phyloP scores from a whole-genome alignment of 2,797 vertebrate species.

The Mustela erminea region DNA sequence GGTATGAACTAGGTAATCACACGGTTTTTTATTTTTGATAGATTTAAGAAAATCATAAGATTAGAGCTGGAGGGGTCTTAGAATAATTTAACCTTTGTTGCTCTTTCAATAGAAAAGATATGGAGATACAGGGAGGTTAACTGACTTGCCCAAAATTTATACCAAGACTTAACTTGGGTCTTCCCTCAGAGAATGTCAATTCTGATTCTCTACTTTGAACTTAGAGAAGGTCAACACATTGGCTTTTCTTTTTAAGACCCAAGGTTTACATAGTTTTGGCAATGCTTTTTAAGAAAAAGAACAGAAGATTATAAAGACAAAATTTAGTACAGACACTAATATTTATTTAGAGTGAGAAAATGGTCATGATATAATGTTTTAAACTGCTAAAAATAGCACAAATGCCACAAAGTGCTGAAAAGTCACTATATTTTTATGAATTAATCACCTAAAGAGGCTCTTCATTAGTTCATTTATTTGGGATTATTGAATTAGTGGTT shows the following conservation, averaged over 20 bases:
- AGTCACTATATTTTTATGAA: slow-evolving; percentile 3
- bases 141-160: background rate
- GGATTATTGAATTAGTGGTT: background rate
- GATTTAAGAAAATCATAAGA: background rate
- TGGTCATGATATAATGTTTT: background rate
- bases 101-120: background rate
- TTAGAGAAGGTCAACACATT: background rate
- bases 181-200: background rate
- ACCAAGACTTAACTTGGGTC: background rate
- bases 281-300: slow-evolving; percentile 43
- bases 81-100: background rate
- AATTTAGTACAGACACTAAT: background rate
- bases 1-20: background rate
- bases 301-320: background rate
- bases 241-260: background rate
- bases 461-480: background rate
- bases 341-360: slow-evolving; percentile 14
- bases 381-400: background rate
- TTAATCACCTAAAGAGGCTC: background rate
- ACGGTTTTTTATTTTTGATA: background rate
- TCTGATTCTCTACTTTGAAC: background rate
- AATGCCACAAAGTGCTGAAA: slow-evolving; percentile 4
- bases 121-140: background rate
- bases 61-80: background rate
- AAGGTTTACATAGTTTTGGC: background rate